Evolutionary conservation across 2,797 vertebrate species (phyloP).

Genomic region (Sciurus vulgaris): DNA sequence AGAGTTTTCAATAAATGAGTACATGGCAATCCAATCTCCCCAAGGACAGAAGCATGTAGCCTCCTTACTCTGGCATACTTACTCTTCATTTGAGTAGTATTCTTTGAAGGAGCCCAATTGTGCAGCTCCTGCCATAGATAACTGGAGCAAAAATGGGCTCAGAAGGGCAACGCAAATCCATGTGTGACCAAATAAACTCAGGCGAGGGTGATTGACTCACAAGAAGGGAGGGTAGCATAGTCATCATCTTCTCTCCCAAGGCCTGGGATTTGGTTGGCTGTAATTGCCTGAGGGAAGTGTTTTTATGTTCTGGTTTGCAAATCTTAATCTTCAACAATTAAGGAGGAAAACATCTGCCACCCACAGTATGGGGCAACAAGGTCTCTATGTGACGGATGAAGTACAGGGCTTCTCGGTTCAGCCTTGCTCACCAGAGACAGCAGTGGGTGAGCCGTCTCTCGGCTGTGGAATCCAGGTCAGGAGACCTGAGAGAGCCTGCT

Average conservation of each 20-base stretch:
- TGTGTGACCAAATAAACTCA: neutral
- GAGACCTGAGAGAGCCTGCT: neutral
- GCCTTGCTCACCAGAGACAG: neutral
- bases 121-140: neutral
- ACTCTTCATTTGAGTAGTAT: no score
- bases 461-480: neutral
- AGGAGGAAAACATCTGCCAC: conserved; percentile 64
- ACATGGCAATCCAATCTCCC: neutral
- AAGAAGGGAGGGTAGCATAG: neutral
- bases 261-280: neutral
- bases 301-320: conserved; percentile 59
- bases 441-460: neutral
- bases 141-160: neutral
- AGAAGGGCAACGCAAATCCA: neutral
- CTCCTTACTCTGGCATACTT: neutral
- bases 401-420: neutral
- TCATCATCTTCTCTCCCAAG: neutral
- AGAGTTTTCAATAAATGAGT: neutral
- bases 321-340: conserved; percentile 68
- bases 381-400: conserved; percentile 11
- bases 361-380: conserved; percentile 20
- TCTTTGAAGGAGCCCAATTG: no score
- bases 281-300: neutral
- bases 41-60: neutral
- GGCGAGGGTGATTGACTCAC: neutral